These are phyloP conservation scores for Pseudeuparius sepicola DNA, from an alignment of 2,888 invertebrate genomes.

Conservation along the genomic window DNA sequence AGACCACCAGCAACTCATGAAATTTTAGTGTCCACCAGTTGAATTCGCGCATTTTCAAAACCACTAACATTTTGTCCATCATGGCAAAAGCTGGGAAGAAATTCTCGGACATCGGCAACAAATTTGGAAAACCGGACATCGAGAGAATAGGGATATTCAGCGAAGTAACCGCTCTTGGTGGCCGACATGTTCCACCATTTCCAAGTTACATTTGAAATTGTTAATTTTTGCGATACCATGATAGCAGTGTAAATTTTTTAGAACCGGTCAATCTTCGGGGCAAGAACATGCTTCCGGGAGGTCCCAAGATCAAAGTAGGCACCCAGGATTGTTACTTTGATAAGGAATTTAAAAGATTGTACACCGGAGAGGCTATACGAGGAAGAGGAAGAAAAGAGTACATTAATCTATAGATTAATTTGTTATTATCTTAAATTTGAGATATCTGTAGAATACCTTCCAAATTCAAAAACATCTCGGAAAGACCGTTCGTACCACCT, in stretches of 20 bases:
- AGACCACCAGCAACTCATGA: too few species aligned
- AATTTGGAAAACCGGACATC: constrained; percentile 36
- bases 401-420: background rate
- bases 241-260: too few species aligned
- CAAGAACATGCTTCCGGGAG: constrained; percentile 32
- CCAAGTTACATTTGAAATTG: too few species aligned
- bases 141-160: constrained; percentile 39
- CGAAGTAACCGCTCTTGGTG: constrained; percentile 39
- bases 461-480: constrained; percentile 24
- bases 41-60: too few species aligned
- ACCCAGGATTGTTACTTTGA: constrained; percentile 41
- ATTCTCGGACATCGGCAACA: constrained; percentile 18
- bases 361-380: constrained; percentile 35
- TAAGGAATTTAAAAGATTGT: constrained; percentile 38
- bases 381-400: constrained; percentile 25
- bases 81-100: constrained; percentile 3
- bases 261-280: constrained; percentile 24
- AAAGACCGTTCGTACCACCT: constrained; percentile 31
- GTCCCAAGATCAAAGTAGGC: constrained; percentile 36
- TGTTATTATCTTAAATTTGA: too few species aligned
- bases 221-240: too few species aligned
- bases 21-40: too few species aligned
- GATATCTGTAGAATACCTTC: constrained; percentile 17
- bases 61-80: too few species aligned
- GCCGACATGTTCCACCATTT: constrained; percentile 29